Conservation (phyloP, 2,797 vertebrate species). For the Arnoldichthys spilopterus region DNA sequence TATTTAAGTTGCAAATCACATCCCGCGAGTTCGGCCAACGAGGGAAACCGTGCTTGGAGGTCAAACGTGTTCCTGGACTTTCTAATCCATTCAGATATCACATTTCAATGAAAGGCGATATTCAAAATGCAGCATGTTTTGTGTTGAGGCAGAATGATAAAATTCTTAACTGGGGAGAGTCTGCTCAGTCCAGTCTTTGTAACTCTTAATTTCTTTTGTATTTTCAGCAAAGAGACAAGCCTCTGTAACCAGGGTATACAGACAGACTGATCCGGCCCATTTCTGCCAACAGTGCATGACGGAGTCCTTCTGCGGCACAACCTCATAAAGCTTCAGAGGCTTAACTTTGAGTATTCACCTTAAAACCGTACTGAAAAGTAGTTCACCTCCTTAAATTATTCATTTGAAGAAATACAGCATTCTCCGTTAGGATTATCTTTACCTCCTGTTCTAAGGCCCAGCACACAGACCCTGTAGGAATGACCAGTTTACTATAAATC, state of each 20-base stretch:
- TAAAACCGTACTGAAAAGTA: background rate
- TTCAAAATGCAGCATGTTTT: background rate
- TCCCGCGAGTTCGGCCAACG: conserved; percentile 23
- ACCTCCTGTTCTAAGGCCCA: background rate
- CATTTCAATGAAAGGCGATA: background rate
- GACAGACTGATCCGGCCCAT: background rate
- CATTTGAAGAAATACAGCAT: conserved; percentile 10
- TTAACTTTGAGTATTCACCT: background rate
- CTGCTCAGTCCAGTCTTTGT: background rate
- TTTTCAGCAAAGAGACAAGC: no score
- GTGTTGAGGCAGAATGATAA: background rate
- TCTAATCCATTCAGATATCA: background rate
- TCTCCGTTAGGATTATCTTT: background rate
- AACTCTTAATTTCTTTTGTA: no score
- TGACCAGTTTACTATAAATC: background rate
- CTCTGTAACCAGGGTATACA: background rate
- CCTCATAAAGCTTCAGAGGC: background rate
- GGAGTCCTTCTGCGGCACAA: background rate
- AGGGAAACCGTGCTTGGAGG: conserved; percentile 1
- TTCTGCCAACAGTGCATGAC: background rate
- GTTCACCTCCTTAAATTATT: conserved; percentile 20
- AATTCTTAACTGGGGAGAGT: background rate
- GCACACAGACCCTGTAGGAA: background rate
- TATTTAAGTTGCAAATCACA: conserved; percentile 59
- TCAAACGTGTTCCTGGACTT: conserved; percentile 7